Percentiles rank a stretch among this genome's conserved stretches.
phyloP scores from a whole-genome alignment of 2,797 vertebrate species.

The Sus cebifrons region DNA sequence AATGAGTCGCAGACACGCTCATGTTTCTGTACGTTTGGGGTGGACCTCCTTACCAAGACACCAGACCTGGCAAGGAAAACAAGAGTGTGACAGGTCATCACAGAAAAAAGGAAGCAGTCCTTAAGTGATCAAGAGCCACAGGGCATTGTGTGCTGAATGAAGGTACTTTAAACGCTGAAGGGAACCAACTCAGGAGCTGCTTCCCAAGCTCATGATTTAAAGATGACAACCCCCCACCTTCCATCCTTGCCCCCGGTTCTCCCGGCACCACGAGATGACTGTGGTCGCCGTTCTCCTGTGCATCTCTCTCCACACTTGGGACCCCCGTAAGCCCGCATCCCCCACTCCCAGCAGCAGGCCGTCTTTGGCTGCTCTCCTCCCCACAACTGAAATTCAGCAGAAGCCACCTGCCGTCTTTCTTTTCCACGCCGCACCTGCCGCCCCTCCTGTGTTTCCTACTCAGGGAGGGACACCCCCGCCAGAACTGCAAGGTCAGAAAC shows the following conservation, averaged over 20 bases:
- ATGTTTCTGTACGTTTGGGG: background rate
- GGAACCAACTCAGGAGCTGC: background rate
- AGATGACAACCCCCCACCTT: background rate
- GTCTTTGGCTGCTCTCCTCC: no score
- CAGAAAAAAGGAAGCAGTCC: no score
- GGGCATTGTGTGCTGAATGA: background rate
- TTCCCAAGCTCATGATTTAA: background rate
- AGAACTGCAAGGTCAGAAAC: background rate
- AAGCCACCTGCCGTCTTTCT: background rate
- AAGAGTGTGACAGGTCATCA: background rate
- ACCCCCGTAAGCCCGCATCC: background rate
- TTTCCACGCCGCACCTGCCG: background rate
- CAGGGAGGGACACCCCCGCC: background rate
- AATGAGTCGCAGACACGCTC: background rate
- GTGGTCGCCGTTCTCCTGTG: background rate
- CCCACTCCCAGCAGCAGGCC: background rate
- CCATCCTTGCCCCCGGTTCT: background rate
- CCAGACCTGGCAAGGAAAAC: background rate
- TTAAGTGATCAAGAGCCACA: background rate
- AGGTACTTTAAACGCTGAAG: background rate
- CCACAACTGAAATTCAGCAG: background rate
- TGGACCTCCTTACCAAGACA: background rate
- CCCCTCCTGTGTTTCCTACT: background rate
- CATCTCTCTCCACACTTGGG: background rate
- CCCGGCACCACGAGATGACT: background rate